Evolutionary conservation across 2,888 invertebrate genomes (phyloP).

Genomic region (Ormia ochracea): DNA sequence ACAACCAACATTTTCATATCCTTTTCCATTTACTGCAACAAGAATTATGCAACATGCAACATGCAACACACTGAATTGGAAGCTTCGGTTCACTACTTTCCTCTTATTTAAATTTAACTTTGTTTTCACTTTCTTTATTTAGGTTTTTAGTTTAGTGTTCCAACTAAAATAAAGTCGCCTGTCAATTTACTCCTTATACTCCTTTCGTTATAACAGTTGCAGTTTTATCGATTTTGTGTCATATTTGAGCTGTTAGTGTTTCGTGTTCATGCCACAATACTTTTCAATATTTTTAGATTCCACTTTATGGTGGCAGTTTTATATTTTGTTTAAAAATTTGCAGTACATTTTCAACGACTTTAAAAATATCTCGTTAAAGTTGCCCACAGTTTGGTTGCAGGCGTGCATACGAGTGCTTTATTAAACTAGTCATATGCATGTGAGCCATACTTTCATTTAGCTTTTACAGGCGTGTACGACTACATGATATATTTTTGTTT

Average conservation of each 20-base stretch:
- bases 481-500: background rate
- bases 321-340: background rate
- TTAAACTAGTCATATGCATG: too few relatives aligned
- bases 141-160: too few relatives aligned
- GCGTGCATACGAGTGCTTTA: too few relatives aligned
- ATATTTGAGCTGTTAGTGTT: constrained; percentile 29
- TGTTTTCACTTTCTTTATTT: background rate
- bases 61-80: too few relatives aligned
- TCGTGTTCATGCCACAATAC: background rate
- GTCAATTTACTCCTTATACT: background rate
- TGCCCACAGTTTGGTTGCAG: too few relatives aligned
- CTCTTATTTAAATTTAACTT: background rate
- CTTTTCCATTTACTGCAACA: too few relatives aligned
- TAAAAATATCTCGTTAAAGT: background rate
- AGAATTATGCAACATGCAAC: too few relatives aligned
- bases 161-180: background rate
- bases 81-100: background rate
- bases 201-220: background rate
- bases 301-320: background rate
- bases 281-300: background rate
- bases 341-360: background rate
- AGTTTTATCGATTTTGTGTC: constrained; percentile 45
- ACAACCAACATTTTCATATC: too few relatives aligned
- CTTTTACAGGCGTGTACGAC: background rate
- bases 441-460: background rate